These are phyloP conservation scores for Drosophila monieri DNA, from an alignment of 2,888 invertebrate genomes.

Conservation along the genomic window DNA sequence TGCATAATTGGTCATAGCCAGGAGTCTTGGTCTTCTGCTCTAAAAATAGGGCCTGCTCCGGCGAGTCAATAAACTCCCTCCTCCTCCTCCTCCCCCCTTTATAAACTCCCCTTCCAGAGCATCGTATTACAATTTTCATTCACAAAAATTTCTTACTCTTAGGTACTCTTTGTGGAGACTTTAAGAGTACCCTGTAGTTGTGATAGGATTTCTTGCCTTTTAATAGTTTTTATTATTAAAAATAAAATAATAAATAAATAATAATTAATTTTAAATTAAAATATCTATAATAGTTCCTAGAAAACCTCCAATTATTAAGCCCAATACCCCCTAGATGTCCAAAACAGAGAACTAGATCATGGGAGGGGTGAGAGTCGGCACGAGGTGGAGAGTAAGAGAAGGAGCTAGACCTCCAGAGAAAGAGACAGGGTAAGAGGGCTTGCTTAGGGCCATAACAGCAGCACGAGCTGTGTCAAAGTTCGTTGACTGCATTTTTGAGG, in stretches of 20 bases:
- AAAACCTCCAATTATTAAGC: not conserved
- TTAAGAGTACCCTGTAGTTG: constrained; percentile 17
- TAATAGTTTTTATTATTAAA: not conserved
- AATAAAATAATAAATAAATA: not conserved
- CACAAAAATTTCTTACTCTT: constrained; percentile 59
- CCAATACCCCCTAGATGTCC: constrained; percentile 21
- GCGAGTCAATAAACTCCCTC: constrained; percentile 65
- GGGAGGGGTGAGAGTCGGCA: not conserved
- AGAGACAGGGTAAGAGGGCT: constrained; percentile 5
- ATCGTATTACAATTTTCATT: constrained; percentile 82
- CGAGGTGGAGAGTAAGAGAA: constrained; percentile 10
- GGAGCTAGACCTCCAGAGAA: not conserved
- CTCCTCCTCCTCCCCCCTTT: constrained; percentile 14
- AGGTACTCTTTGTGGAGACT: not conserved
- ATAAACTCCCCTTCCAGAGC: constrained; percentile 51
- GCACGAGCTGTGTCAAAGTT: constrained; percentile 70
- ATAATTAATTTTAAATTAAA: too few species aligned
- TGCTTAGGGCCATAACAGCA: constrained; percentile 1
- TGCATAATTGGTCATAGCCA: constrained; percentile 73
- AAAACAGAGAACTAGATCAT: constrained; percentile 24
- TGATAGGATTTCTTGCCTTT: too few species aligned
- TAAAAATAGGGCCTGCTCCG: constrained; percentile 73
- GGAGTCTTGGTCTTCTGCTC: constrained; percentile 55
- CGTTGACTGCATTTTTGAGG: constrained; percentile 69
- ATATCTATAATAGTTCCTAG: not conserved